These are phyloP conservation scores for Spongilla lacustris DNA, from an alignment of 37 sponge, comb jelly and placozoan species.

Conservation along the genomic window DNA sequence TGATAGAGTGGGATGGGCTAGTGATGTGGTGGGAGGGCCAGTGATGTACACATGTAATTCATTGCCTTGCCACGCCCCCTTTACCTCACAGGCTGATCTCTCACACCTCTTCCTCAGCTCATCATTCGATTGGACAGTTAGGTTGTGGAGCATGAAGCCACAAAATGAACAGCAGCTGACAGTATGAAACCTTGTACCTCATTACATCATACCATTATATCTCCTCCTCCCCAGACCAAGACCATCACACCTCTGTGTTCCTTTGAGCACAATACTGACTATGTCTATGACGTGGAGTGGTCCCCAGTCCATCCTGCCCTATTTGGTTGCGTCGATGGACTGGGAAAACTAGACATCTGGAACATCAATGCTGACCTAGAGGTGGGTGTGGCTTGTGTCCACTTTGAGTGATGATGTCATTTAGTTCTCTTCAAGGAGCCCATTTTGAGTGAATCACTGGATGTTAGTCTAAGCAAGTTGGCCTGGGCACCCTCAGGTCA, in stretches of 20 bases:
- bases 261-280: conserved; percentile 86
- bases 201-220: conserved; percentile 21
- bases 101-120: conserved; percentile 94
- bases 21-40: conserved; percentile 87
- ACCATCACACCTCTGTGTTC: conserved; percentile 80
- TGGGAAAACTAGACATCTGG: conserved; percentile 88
- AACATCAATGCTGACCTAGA: conserved; percentile 93
- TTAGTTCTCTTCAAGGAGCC: conserved; percentile 69
- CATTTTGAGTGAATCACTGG: conserved; percentile 68
- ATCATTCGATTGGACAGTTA: conserved; percentile 98
- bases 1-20: conserved; percentile 23
- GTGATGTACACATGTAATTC: too few species aligned
- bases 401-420: neutral
- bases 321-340: conserved; percentile 94
- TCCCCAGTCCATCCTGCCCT: conserved; percentile 94
- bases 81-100: conserved; percentile 82
- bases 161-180: conserved; percentile 67
- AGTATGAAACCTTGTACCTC: conserved; percentile 77
- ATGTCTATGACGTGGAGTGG: conserved; percentile 98
- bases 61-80: conserved; percentile 93
- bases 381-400: conserved; percentile 42
- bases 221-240: conserved; percentile 72
- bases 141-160: conserved; percentile 91
- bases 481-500: conserved; percentile 78
- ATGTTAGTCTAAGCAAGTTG: conserved; percentile 70